phyloP scores from a whole-genome alignment of 2,113 vertebrate species.

The Poecile atricapillus region DNA sequence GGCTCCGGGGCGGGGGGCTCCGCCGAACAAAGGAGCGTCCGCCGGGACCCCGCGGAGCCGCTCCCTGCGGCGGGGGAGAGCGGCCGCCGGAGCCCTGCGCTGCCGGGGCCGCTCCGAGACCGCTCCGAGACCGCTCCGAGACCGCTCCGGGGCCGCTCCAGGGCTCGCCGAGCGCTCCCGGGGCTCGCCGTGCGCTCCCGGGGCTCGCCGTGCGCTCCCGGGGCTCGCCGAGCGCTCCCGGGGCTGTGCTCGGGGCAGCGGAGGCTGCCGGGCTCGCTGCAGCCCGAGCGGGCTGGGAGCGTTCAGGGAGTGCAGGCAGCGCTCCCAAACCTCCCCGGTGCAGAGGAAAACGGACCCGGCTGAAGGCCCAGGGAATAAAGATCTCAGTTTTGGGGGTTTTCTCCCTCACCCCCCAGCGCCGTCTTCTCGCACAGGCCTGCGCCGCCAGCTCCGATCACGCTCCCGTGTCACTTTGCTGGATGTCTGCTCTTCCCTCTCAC shows the following conservation, averaged over 20 bases:
- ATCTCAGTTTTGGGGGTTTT: background rate
- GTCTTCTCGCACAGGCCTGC: background rate
- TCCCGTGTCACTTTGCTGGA: background rate
- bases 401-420: background rate
- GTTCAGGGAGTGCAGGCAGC: background rate
- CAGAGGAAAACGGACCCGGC: background rate
- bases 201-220: too few species aligned
- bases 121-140: background rate
- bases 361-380: background rate
- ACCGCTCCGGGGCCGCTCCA: background rate
- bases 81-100: background rate
- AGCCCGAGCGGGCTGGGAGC: background rate
- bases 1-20: background rate
- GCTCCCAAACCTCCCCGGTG: background rate
- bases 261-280: background rate
- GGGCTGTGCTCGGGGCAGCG: background rate
- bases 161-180: background rate
- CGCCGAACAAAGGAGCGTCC: too few species aligned
- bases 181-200: too few species aligned
- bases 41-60: background rate
- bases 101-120: background rate
- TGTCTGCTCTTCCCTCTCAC: background rate
- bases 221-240: too few species aligned
- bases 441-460: fast-evolving
- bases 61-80: background rate